Evolutionary conservation across 2,888 invertebrate genomes (phyloP).

Genomic region (Tachina grossa): DNA sequence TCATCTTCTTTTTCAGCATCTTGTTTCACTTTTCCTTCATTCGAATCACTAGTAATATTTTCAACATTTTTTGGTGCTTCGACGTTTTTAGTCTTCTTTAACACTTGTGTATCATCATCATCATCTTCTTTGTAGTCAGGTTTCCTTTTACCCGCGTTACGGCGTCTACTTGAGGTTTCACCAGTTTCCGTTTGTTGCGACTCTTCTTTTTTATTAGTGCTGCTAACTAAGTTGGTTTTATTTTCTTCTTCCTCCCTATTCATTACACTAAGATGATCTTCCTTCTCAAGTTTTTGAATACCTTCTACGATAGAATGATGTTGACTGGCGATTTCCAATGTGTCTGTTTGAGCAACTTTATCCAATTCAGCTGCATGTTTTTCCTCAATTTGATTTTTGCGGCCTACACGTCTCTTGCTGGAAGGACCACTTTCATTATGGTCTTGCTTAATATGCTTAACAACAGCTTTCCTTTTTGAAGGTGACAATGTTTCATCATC

Average conservation of each 20-base stretch:
- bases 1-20: background rate
- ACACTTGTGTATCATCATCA: background rate
- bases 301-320: background rate
- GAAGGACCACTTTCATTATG: constrained; percentile 22
- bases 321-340: background rate
- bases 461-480: constrained; percentile 25
- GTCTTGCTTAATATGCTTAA: background rate
- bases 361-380: background rate
- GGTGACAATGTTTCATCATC: constrained; percentile 18
- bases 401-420: constrained; percentile 21
- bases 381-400: constrained; percentile 20
- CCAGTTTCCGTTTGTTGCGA: background rate
- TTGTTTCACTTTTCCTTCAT: background rate
- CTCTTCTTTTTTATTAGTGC: constrained; percentile 3
- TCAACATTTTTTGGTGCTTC: background rate
- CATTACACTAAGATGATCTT: background rate
- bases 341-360: background rate
- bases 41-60: background rate
- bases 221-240: background rate
- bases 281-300: background rate
- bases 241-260: background rate
- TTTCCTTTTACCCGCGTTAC: constrained; percentile 22
- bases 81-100: background rate
- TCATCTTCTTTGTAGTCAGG: background rate
- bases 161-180: constrained; percentile 12